These are phyloP conservation scores for Calidris pygmaea DNA, from an alignment of 2,113 vertebrate species.

Conservation along the genomic window DNA sequence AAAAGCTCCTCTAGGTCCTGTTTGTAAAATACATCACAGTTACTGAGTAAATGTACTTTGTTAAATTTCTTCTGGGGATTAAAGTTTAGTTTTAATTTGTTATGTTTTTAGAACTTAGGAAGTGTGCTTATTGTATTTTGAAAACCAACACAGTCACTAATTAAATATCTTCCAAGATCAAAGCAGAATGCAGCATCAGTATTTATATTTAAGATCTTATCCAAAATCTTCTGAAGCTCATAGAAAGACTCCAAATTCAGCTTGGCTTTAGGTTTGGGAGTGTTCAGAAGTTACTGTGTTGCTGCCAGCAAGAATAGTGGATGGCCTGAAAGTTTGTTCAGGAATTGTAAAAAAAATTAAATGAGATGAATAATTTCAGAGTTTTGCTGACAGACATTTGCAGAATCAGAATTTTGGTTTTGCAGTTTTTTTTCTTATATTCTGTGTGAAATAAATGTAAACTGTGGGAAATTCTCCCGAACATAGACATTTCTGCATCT, in stretches of 20 bases:
- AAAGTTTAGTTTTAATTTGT: background rate
- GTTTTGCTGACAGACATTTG: background rate
- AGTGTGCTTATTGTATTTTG: background rate
- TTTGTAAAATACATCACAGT: background rate
- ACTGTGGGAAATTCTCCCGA: background rate
- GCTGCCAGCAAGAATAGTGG: background rate
- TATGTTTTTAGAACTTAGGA: background rate
- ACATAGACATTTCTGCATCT: background rate
- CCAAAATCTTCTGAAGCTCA: background rate
- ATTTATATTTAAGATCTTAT: slow-evolving; percentile 24
- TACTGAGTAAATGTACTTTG: background rate
- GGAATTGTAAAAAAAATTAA: background rate
- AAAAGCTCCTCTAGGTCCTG: background rate
- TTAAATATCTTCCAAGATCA: slow-evolving; percentile 11
- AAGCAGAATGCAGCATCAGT: background rate
- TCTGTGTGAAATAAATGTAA: background rate
- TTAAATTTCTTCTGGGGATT: background rate
- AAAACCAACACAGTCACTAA: background rate
- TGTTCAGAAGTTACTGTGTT: background rate
- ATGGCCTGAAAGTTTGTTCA: background rate
- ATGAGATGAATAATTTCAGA: background rate
- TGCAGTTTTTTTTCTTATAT: background rate
- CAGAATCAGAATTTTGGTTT: background rate
- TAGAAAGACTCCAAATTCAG: background rate
- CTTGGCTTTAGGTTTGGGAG: background rate